A percentile compares a stretch with the other conserved stretches of the same genome.
phyloP scores from a whole-genome alignment of 2,797 vertebrate species.

The Microhierax caerulescens region DNA sequence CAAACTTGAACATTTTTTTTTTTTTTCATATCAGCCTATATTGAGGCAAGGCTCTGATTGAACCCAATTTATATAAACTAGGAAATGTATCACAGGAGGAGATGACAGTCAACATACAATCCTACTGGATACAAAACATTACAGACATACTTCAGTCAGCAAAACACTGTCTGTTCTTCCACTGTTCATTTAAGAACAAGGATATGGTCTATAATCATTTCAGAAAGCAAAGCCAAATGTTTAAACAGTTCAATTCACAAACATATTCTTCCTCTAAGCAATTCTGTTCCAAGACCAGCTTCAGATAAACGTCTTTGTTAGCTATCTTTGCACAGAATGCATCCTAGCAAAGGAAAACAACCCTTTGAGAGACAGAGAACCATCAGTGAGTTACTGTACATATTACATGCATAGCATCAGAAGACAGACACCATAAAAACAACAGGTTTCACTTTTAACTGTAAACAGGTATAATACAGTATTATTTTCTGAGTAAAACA shows the following conservation, averaged over 20 bases:
- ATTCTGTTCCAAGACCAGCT: neutral
- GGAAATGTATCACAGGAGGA: neutral
- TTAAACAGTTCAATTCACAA: neutral
- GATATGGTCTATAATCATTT: neutral
- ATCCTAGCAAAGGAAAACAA: neutral
- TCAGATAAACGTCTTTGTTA: neutral
- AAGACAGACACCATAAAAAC: neutral
- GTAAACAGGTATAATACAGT: neutral
- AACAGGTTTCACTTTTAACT: conserved; percentile 7
- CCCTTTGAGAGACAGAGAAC: neutral
- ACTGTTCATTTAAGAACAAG: neutral
- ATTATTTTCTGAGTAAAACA: conserved; percentile 24
- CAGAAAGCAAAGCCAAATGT: neutral
- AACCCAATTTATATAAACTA: neutral
- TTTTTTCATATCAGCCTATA: neutral
- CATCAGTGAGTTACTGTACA: conserved; percentile 24
- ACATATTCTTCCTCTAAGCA: neutral
- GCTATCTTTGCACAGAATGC: neutral
- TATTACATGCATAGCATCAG: conserved; percentile 6
- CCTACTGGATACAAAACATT: neutral
- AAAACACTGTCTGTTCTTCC: neutral
- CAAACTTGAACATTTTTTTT: neutral
- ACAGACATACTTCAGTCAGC: neutral
- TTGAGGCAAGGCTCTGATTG: neutral
- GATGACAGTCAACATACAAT: neutral